Evolutionary conservation across 37 sponge, comb jelly and placozoan species (phyloP), one percentile per base, ranked within the genome.

Genomic region (Halisarca cf. caerulea): DNA sequence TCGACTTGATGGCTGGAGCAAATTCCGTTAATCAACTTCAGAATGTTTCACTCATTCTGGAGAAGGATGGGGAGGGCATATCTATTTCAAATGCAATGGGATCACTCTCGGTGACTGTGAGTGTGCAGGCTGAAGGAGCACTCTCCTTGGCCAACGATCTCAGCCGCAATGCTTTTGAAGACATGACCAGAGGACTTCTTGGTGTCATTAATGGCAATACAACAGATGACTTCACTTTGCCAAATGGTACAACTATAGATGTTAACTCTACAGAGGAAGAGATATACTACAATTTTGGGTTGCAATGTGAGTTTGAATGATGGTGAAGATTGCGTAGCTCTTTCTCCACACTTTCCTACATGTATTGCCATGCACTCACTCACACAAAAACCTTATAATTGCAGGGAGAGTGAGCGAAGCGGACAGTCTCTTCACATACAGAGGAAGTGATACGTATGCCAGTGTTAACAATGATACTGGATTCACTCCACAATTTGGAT

Each of bases 281-380:
- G 18, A 73, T 90, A 21, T 90, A 86, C 40, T 40, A 84, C 41
- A 23, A 83, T 27, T 90, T 86, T 90, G 91, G 91, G 32, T n/a
- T 83, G 38, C 8, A 40, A 0, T 90, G 91, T 90, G 58, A 90
- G 91, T 81, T n/a, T n/a, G n/a, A n/a, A n/a, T n/a, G n/a, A n/a
- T n/a, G n/a, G n/a, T n/a, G n/a, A n/a, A n/a, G n/a, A n/a, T n/a
- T n/a, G n/a, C n/a, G n/a, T n/a, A n/a, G n/a, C n/a, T n/a, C n/a
- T n/a, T n/a, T n/a, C n/a, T n/a, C n/a, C 51, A 47, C 51, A 47
- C 51, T 14, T 11, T 14, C 51, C 6, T 11, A 47, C 51, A 47
- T 11, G 11, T 11, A 47, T 11, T 14, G 3, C n/a, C 69, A 68
- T 4, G 30, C 69, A 47, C 51, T 14, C 51, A 47, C 11, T 32